Base-by-base conservation (phyloP, 2,888 invertebrate genomes). In the Dorcus hopei region DNA sequence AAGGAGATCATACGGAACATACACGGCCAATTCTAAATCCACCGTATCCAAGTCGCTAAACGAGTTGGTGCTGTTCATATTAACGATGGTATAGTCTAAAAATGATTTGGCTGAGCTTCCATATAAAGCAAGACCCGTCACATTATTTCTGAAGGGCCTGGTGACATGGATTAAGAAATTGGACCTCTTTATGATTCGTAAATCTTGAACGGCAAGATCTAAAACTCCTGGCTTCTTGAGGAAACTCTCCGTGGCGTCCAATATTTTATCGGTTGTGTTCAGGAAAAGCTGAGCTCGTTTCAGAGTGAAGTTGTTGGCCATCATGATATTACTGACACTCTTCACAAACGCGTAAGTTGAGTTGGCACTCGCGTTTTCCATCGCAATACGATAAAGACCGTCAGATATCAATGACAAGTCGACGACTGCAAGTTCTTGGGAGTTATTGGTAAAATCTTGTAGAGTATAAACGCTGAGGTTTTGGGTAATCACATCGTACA, bases 81-180 rank as follows among this genome's bases (percentile, higher is more conserved):
- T 77, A 55, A 72, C 68, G 52, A 83, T 68, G 42, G 68, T 77
- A 50, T 81, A 70, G 65, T 70, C 73, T 75, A 72, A 76, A 84
- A 64, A 74, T 74, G 71, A 73, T 23, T 41, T 16, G 41, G 59
- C 41, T 16, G 64, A 58, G 50, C 57, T 58, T 49, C 62, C 59
- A 50, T 70, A 75, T 7, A 84, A 61, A 43, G 81, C 81, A 63
- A 85, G 68, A 8, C 85, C 85, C 43, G 81, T 80, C 42, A 84
- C 71, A 63, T 83, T 82, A 63, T 77, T 82, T 16, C 75, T 59
- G 33, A 72, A 68, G 1, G 85, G 84, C 69, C 81, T 82, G 0
- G 81, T 80, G 61, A 83, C 77, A 69, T 83, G 82, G 9, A 83
- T 75, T 19, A 83, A 65, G 66, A 82, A 79, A 59, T 82, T 79